Evolutionary conservation across 2,888 invertebrate species (phyloP).

Genomic region (Erannis defoliaria): DNA sequence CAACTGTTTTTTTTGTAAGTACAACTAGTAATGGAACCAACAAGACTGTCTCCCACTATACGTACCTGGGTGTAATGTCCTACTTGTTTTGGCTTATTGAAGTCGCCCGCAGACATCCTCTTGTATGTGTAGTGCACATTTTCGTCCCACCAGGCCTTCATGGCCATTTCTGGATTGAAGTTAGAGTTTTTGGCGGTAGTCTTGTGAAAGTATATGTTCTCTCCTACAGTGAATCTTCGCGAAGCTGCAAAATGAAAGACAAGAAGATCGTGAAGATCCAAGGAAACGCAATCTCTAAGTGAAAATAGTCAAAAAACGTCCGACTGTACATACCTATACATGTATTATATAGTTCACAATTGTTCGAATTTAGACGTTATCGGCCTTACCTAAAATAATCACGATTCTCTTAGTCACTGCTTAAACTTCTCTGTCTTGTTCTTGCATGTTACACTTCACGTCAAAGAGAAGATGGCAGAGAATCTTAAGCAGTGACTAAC

Average conservation of each 20-base stretch:
- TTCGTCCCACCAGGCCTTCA: slow-evolving; percentile 70
- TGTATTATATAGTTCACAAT: too few relatives aligned
- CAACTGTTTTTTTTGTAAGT: too few relatives aligned
- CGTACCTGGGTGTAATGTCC: slow-evolving; percentile 79
- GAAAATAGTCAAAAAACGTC: too few relatives aligned
- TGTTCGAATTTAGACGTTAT: too few relatives aligned
- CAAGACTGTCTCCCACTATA: background rate
- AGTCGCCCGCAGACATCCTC: slow-evolving; percentile 54
- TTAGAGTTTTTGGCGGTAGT: slow-evolving; percentile 53
- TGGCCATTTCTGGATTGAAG: slow-evolving; percentile 54
- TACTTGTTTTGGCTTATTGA: slow-evolving; percentile 52
- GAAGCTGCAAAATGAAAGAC: slow-evolving; percentile 57
- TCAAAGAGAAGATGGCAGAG: too few relatives aligned
- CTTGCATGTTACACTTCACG: too few relatives aligned
- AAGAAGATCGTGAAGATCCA: background rate
- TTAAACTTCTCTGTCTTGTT: too few relatives aligned
- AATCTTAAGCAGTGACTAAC: too few relatives aligned
- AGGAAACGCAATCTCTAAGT: too few relatives aligned
- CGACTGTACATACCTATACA: too few relatives aligned
- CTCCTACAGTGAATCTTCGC: slow-evolving; percentile 66
- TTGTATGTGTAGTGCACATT: slow-evolving; percentile 62
- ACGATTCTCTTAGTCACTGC: too few relatives aligned
- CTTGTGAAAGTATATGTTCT: slow-evolving; percentile 67
- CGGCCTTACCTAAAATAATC: too few relatives aligned
- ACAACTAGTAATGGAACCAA: background rate